Evolutionary conservation across 2,113 vertebrate genomes (phyloP).

Genomic region (Anoplopoma fimbria): DNA sequence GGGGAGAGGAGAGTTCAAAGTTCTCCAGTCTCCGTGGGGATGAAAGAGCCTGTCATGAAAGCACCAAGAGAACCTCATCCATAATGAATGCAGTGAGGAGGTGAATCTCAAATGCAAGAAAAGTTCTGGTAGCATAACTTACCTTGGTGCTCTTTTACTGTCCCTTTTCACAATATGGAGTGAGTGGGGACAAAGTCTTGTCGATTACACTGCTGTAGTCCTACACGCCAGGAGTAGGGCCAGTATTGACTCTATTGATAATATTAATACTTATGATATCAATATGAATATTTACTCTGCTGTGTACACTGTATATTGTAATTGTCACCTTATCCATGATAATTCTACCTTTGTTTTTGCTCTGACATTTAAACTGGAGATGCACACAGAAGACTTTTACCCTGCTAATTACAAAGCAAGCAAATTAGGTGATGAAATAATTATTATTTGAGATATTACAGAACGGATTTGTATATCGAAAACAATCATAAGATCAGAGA

Average conservation of each 20-base stretch:
- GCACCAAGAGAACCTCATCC: conserved; percentile 62
- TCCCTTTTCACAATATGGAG: conserved; percentile 20
- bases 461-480: neutral
- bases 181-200: neutral
- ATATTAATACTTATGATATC: neutral
- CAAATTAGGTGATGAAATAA: neutral
- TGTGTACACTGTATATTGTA: neutral
- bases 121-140: conserved; percentile 43
- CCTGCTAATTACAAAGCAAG: neutral
- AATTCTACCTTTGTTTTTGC: neutral
- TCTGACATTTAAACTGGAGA: neutral
- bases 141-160: conserved; percentile 18
- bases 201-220: neutral
- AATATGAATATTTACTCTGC: neutral
- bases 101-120: conserved; percentile 51
- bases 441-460: neutral
- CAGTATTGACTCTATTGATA: neutral
- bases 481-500: neutral
- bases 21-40: conserved; percentile 55
- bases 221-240: neutral
- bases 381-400: neutral
- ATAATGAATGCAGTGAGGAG: conserved; percentile 66
- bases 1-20: conserved; percentile 64
- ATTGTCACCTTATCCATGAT: neutral
- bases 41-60: conserved; percentile 68